These are phyloP conservation scores for Drosophila mojavensis DNA, from an alignment of 1,140 invertebrate species.

Conservation along the genomic window DNA sequence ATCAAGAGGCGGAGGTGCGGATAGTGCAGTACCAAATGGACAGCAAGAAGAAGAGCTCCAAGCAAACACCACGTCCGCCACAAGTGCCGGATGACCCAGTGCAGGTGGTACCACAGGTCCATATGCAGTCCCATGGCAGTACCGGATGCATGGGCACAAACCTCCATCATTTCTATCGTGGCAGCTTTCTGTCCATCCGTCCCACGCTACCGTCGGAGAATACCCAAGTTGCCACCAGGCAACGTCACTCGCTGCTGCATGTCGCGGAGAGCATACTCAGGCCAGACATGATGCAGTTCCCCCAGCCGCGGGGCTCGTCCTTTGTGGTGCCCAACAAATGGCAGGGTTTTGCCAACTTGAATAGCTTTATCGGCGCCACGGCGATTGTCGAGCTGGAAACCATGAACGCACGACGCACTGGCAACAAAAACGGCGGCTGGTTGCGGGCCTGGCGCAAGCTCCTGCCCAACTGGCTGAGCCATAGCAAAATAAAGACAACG, in stretches of 20 bases:
- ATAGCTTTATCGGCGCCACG: neutral
- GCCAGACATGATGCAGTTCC: neutral
- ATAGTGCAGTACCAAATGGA: no score
- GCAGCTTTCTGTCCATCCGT: slow-evolving; percentile 49
- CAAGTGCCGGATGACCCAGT: neutral
- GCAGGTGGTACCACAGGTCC: neutral
- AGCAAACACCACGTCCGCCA: no score
- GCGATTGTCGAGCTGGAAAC: neutral
- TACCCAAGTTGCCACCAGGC: neutral
- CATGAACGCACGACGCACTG: neutral
- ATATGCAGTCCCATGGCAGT: neutral
- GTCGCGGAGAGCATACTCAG: neutral
- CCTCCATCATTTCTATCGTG: slow-evolving; percentile 36
- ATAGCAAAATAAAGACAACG: neutral
- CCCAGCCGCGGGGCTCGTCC: neutral
- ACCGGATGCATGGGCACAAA: slow-evolving; percentile 1
- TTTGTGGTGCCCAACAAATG: slow-evolving; percentile 19
- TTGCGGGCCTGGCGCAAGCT: slow-evolving; percentile 25
- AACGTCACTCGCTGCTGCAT: neutral
- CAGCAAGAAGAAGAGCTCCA: no score
- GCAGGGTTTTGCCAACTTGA: neutral
- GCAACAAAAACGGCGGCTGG: neutral
- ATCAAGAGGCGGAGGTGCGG: no score
- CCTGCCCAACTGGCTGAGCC: slow-evolving; percentile 6
- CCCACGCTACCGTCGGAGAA: neutral